Base-by-base conservation (phyloP, 2,113 vertebrate species). In the Scomber japonicus region DNA sequence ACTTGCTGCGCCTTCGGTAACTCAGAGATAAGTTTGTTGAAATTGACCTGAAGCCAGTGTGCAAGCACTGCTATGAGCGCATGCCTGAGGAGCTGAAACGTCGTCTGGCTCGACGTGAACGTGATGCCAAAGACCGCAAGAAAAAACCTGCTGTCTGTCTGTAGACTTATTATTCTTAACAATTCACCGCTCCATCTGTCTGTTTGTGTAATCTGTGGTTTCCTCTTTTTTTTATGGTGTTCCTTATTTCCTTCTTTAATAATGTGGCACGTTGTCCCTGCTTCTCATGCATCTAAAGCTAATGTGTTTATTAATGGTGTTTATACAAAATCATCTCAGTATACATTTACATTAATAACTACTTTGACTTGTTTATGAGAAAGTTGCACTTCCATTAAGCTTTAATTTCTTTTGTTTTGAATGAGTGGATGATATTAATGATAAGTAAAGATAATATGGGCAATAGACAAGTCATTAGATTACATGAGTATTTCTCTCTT, bases 11-110 rank as follows among this genome's bases (percentile, higher is more conserved):
- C 78, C 79, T 76, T 8, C 59, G 85, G 77, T 79, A 80, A 83
- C 77, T 83, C 88, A 99, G 98, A 96, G 97, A 98, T 96, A 99
- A 97, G 87, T 99, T 99, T 97, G 97, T 99, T 95, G 98, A 99
- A 95, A 97, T 99, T 94, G 98, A 99, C 93, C 95, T 99, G 93
- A 98, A 96, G 93, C 97, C 97, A 76, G 96, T 98, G 92, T 99
- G 97, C 95, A 98, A 96, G 93, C 96, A 96, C 90, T 99, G 98
- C 94, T 99, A 98, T 19, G 97, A 99, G 89, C 95, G 94, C 95
- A 95, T 99, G 95, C 98, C 98, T 0, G 97, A 99, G 88, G 98
- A 99, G 93, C 96, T 99, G 93, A 99, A 97, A 89, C 96, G 97
- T 63, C 96, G 97, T 62, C 96, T 99, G 86, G 97, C 97, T 74